These are phyloP conservation scores for Euglossa dilemma DNA, from an alignment of 1,140 invertebrate species.

Conservation along the genomic window DNA sequence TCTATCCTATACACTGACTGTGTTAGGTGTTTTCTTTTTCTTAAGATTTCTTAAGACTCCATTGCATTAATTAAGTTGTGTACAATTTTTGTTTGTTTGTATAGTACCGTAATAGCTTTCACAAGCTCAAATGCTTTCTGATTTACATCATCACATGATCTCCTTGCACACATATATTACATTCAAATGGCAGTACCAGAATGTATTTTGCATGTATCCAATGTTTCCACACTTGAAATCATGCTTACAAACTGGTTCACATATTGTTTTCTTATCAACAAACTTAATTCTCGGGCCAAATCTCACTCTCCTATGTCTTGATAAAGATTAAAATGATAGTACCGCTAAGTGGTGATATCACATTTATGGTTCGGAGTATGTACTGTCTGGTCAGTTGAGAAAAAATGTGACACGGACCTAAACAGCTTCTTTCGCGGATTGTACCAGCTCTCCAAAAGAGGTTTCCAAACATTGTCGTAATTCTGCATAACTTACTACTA, in stretches of 20 bases:
- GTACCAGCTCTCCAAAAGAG: constrained; percentile 92
- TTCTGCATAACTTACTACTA: constrained; percentile 97
- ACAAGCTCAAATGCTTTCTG: constrained; percentile 51
- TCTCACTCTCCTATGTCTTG: constrained; percentile 55
- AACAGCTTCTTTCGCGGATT: constrained; percentile 82
- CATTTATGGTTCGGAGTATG: constrained; percentile 76
- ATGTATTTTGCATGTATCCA: constrained; percentile 51
- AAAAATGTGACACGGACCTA: constrained; percentile 53
- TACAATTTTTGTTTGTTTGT: constrained; percentile 58
- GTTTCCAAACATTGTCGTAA: constrained; percentile 96
- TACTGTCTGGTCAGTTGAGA: constrained; percentile 43
- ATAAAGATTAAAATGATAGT: constrained; percentile 73
- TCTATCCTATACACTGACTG: constrained; percentile 74
- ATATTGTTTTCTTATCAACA: constrained; percentile 56
- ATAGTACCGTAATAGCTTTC: constrained; percentile 70
- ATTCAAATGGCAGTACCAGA: constrained; percentile 61
- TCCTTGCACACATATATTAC: constrained; percentile 68
- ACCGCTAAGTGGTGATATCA: constrained; percentile 81
- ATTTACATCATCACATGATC: constrained; percentile 73
- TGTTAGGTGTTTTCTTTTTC: constrained; percentile 70
- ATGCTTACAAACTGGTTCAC: constrained; percentile 59
- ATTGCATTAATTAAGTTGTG: constrained; percentile 65
- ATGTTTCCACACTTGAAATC: constrained; percentile 57
- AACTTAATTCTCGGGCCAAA: constrained; percentile 51
- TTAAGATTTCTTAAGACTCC: constrained; percentile 65